Conservation (phyloP, 2,113 vertebrate genomes). For the Atrichornis clamosus region DNA sequence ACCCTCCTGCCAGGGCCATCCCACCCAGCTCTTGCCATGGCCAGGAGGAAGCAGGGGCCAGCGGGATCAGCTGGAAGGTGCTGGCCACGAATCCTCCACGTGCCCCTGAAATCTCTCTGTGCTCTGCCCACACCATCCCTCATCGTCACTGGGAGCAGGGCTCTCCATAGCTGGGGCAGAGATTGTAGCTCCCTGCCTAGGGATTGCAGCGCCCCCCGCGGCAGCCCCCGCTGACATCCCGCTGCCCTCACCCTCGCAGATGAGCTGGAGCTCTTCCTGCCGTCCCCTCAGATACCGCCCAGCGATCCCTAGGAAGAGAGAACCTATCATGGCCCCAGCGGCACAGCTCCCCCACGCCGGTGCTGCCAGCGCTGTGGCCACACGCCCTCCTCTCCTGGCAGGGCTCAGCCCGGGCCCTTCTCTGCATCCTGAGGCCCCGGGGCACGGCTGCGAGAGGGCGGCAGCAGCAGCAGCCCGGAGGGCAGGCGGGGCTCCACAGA, state of each 20-base stretch:
- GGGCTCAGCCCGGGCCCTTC: background rate
- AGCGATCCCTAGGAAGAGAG: background rate
- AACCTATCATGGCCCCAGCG: background rate
- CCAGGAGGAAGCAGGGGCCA: background rate
- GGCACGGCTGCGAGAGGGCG: too few relatives aligned
- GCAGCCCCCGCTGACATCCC: background rate
- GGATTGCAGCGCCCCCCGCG: too few relatives aligned
- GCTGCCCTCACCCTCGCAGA: background rate
- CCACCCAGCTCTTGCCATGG: background rate
- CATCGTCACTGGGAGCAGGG: accelerated
- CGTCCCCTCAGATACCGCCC: too few relatives aligned
- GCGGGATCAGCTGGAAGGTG: background rate
- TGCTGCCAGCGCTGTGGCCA: background rate
- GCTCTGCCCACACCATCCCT: background rate
- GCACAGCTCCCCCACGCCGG: background rate
- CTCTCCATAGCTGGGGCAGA: background rate
- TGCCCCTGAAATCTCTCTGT: background rate
- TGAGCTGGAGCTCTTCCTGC: background rate
- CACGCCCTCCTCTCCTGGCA: background rate
- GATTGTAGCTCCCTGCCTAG: background rate
- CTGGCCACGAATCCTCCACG: background rate
- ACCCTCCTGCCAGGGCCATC: background rate
- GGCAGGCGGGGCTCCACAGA: background rate
- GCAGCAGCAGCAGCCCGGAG: background rate
- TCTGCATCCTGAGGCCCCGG: accelerated